Evolutionary conservation across 2,113 vertebrate species (phyloP).

Genomic region (Carettochelys insculpta): DNA sequence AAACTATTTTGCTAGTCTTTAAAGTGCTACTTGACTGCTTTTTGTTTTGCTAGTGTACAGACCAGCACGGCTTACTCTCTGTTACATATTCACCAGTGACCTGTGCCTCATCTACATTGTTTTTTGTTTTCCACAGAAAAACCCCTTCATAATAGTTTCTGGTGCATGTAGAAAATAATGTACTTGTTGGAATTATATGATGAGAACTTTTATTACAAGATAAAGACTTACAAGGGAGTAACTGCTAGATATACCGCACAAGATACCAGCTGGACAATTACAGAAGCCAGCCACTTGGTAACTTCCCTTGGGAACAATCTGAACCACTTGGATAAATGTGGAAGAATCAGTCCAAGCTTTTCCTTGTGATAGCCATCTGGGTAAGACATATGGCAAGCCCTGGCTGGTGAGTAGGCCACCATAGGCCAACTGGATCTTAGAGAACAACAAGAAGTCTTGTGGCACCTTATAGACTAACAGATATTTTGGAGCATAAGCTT

Average conservation of each 20-base stretch:
- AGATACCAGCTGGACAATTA: conserved; percentile 1
- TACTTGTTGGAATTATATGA: neutral
- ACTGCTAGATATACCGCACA: neutral
- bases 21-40: no score
- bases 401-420: neutral
- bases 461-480: no score
- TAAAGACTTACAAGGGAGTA: neutral
- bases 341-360: neutral
- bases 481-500: no score
- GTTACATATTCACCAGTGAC: no score
- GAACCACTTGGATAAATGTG: neutral
- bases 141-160: neutral
- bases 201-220: neutral
- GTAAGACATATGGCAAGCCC: conserved; percentile 41
- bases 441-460: no score
- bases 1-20: no score
- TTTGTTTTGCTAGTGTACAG: no score
- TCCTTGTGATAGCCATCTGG: neutral
- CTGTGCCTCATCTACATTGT: no score
- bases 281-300: conserved; percentile 16
- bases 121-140: no score
- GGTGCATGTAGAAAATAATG: neutral
- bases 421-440: neutral
- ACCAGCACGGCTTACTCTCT: no score
- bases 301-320: neutral